phyloP scores from a whole-genome alignment of 53 echinoderm and acorn worm genomes.

The Mesocentrotus franciscanus region DNA sequence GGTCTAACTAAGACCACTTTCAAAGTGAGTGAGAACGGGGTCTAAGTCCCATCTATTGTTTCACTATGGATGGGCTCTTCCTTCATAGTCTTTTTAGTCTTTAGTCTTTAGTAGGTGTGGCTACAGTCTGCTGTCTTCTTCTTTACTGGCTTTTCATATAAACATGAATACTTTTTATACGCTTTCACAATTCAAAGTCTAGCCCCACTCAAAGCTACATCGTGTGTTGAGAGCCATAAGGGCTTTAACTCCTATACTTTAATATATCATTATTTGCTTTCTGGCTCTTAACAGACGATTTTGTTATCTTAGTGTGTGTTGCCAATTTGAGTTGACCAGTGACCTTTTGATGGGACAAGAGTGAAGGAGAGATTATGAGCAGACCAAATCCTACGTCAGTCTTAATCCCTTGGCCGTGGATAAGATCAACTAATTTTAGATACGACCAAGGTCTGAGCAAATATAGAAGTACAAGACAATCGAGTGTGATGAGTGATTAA shows the following conservation, averaged over 20 bases:
- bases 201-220: background rate
- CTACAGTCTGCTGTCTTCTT: no score
- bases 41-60: no score
- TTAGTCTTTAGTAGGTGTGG: no score
- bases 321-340: constrained; percentile 25
- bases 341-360: background rate
- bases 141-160: background rate
- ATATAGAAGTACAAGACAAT: constrained; percentile 16
- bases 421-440: constrained; percentile 40
- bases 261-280: no score
- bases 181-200: background rate
- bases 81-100: no score
- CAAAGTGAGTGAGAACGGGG: no score
- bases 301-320: background rate
- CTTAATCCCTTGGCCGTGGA: background rate
- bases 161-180: background rate
- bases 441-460: background rate
- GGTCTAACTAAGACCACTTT: no score
- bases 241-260: no score
- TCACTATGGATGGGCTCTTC: no score
- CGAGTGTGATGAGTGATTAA: constrained; percentile 17
- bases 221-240: no score
- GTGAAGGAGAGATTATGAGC: background rate
- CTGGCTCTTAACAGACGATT: background rate
- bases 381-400: constrained; percentile 11